Percentiles rank a stretch among this genome's conserved stretches.
Evolutionary conservation across 2,113 vertebrate species (phyloP).

Genomic region (Rhinoderma darwinii): DNA sequence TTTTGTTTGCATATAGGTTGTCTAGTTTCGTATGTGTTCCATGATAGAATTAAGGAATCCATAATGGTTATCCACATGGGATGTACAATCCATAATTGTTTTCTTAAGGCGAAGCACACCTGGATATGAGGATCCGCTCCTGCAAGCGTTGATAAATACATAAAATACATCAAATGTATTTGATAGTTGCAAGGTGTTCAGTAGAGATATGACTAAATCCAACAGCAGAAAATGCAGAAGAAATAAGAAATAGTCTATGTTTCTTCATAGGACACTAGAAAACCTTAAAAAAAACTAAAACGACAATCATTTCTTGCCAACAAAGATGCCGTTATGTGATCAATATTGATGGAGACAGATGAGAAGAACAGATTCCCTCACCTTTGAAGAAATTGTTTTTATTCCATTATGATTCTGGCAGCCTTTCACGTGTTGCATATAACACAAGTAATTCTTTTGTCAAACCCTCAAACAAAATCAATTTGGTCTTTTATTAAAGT

Average conservation of each 20-base stretch:
- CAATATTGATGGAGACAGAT: conserved; percentile 21
- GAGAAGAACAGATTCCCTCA: not conserved
- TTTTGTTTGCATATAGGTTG: too few relatives aligned
- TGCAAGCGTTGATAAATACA: not conserved
- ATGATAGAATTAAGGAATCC: not conserved
- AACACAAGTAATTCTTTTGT: conserved; percentile 33
- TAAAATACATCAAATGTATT: conserved; percentile 13
- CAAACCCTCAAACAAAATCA: conserved; percentile 34
- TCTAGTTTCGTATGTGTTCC: not conserved
- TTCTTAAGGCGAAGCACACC: not conserved
- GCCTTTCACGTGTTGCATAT: not conserved
- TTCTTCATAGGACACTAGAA: not conserved
- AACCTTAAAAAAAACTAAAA: not conserved
- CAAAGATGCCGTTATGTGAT: not conserved
- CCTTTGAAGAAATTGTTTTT: conserved; percentile 46
- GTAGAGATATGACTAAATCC: not conserved
- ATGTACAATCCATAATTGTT: not conserved
- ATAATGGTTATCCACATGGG: not conserved
- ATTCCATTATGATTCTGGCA: conserved; percentile 43
- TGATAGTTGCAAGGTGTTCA: not conserved
- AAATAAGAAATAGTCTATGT: not conserved
- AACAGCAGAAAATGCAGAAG: not conserved
- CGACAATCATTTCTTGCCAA: not conserved
- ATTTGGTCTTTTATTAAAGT: conserved; percentile 21
- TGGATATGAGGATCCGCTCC: not conserved